Base-by-base conservation (phyloP, 1,140 invertebrate species). In the Helicoverpa armigera region DNA sequence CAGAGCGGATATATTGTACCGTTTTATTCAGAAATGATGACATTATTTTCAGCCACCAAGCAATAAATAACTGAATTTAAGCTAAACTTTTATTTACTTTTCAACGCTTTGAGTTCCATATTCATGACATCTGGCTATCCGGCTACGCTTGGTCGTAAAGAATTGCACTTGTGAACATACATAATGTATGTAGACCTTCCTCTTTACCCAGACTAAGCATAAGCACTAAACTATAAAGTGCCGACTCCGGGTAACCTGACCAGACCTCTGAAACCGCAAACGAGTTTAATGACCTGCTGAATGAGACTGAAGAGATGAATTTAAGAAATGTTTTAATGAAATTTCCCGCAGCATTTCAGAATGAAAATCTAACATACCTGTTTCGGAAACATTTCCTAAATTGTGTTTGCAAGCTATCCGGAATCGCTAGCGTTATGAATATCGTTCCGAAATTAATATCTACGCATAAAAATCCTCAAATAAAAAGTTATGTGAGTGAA, bases 401-500 rank as follows among this genome's bases (percentile, higher is more conserved):
- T 43, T 43, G 5, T 43, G 9, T 31, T 13, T 2, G 16, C 13
- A 23, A 61, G 29, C 23, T 61, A 29, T 31, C 16, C 58, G 29
- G 18, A 35, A 31, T 16, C 10, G 53, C 13, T n/a, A 58, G 0
- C 1, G 2, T 56, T 73, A 43, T 58, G 13, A 58, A 43, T 58
- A 73, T 53, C 53, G 14, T 54, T 81, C 60, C 16, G 63, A 63
- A 78, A 85, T 83, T 81, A 83, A 82, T 86, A 58, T 43, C 23
- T 75, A 14, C 31, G 72, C 29, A 60, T 75, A 76, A 63, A 73
- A 35, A 51, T 16, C 70, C 29, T 12, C 13, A 43, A 73, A 73
- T 35, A 29, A 53, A 73, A 63, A 63, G 74, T 76, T 76, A 50
- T 63, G 43, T 86, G 82, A 74, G 76, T 73, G 72, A 85, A 89